A percentile compares a stretch with the other conserved stretches of the same genome.
These are phyloP conservation scores for Actias luna DNA, from an alignment of 2,888 invertebrate species.

Conservation along the genomic window DNA sequence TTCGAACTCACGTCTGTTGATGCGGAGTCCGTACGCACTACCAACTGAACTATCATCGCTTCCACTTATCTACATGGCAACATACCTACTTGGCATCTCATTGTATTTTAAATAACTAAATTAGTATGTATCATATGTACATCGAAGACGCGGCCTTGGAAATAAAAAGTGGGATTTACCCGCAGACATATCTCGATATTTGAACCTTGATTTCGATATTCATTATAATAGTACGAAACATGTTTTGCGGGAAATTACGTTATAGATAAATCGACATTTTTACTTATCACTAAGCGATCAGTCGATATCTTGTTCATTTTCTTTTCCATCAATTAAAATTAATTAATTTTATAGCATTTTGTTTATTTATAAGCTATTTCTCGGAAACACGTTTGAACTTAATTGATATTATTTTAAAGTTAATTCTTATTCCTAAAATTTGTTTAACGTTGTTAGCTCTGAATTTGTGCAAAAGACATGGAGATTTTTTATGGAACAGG, in stretches of 20 bases:
- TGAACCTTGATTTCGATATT: not conserved
- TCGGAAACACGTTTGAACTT: no score
- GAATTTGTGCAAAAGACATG: no score
- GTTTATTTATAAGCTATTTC: not conserved
- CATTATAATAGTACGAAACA: not conserved
- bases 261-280: not conserved
- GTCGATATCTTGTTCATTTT: not conserved
- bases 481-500: no score
- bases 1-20: no score
- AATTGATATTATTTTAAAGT: no score
- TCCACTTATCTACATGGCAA: no score
- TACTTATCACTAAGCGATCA: not conserved
- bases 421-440: no score
- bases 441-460: no score
- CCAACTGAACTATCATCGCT: no score
- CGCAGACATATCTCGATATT: not conserved
- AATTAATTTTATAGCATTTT: not conserved
- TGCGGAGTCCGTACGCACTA: no score
- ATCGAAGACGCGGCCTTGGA: not conserved
- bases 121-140: not conserved
- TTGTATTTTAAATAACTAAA: not conserved
- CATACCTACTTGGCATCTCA: not conserved
- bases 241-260: constrained; percentile 6
- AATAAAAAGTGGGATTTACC: not conserved
- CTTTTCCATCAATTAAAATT: not conserved